phyloP scores from a whole-genome alignment of 2,113 vertebrate genomes.

The Saguinus imperator region DNA sequence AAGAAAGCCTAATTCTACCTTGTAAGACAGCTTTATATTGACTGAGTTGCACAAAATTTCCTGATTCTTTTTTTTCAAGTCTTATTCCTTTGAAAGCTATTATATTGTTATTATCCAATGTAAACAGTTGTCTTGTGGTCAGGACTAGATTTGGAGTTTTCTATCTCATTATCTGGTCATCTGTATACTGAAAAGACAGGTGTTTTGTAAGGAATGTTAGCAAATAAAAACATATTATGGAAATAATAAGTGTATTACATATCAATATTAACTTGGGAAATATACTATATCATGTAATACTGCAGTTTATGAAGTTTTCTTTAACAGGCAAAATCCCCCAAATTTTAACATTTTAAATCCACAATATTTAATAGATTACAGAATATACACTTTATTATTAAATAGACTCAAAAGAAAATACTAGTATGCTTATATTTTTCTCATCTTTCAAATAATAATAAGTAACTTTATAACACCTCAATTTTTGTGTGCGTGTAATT shows the following conservation, averaged over 20 bases:
- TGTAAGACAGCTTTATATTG: slow-evolving; percentile 33
- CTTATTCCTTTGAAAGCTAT: background rate
- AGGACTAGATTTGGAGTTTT: background rate
- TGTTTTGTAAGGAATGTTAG: background rate
- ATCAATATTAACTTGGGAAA: background rate
- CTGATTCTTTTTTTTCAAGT: background rate
- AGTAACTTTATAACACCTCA: background rate
- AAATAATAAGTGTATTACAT: background rate
- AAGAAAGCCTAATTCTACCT: background rate
- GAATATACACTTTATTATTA: background rate
- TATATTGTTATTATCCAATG: background rate
- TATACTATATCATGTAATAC: background rate
- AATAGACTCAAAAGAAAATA: background rate
- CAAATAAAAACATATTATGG: background rate
- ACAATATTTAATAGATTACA: background rate
- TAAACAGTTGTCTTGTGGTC: background rate
- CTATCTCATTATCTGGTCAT: background rate
- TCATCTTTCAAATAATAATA: background rate
- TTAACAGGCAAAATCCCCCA: background rate
- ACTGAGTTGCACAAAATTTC: background rate
- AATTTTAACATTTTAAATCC: background rate
- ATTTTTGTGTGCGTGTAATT: background rate
- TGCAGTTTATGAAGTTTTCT: slow-evolving; percentile 3
- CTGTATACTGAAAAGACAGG: background rate
- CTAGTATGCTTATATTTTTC: background rate